These are phyloP conservation scores for Drosophila prosaltans DNA, from an alignment of 1,140 invertebrate species.

Conservation along the genomic window DNA sequence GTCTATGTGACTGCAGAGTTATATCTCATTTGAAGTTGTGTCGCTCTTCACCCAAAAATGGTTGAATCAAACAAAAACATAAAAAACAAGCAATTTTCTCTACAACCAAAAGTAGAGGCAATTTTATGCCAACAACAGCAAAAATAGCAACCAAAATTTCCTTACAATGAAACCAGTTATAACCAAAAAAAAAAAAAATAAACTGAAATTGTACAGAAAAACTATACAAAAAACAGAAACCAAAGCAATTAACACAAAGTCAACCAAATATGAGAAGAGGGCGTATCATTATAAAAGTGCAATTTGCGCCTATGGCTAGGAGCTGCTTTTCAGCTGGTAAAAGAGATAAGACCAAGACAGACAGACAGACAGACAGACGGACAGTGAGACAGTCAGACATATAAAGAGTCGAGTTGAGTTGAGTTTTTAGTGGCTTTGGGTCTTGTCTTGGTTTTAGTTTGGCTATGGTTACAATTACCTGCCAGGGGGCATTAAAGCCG, in stretches of 20 bases:
- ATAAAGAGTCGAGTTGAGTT: slow-evolving; percentile 18
- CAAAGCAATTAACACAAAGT: slow-evolving; percentile 58
- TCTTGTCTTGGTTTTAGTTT: slow-evolving; percentile 3
- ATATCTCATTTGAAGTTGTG: slow-evolving; percentile 32
- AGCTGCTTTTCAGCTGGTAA: not conserved
- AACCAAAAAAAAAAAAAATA: slow-evolving; percentile 43
- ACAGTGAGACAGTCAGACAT: not conserved
- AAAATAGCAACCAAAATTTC: slow-evolving; percentile 38
- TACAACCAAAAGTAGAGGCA: slow-evolving; percentile 61
- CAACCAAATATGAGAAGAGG: slow-evolving; percentile 50
- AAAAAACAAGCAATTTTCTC: slow-evolving; percentile 66
- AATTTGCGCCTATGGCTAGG: slow-evolving; percentile 56
- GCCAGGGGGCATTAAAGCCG: slow-evolving; percentile 66
- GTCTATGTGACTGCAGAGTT: slow-evolving; percentile 32
- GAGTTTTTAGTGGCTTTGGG: slow-evolving; percentile 42
- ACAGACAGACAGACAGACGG: slow-evolving; percentile 17
- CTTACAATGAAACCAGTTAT: slow-evolving; percentile 56
- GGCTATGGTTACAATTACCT: slow-evolving; percentile 48
- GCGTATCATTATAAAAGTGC: slow-evolving; percentile 72
- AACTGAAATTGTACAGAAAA: slow-evolving; percentile 17
- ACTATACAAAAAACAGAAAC: slow-evolving; percentile 35
- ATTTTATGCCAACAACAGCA: slow-evolving; percentile 38
- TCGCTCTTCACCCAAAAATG: slow-evolving; percentile 36
- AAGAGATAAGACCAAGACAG: slow-evolving; percentile 47
- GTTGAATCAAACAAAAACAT: not conserved